These are phyloP conservation scores for Semicossyphus pulcher DNA, from an alignment of 2,113 vertebrate species.

Conservation along the genomic window DNA sequence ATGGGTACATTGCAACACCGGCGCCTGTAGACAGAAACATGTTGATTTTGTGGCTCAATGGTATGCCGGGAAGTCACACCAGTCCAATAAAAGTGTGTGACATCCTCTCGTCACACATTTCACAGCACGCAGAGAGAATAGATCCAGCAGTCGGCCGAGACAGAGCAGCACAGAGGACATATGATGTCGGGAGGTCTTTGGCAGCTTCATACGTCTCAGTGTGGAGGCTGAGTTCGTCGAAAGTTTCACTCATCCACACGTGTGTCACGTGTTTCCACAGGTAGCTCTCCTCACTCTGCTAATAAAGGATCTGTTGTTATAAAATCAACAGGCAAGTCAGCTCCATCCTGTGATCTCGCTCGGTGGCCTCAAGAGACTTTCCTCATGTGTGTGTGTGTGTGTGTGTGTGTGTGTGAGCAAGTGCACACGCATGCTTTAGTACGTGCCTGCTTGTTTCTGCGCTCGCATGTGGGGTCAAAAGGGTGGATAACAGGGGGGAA, in stretches of 20 bases:
- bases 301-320: conserved; percentile 40
- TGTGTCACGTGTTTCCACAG: conserved; percentile 10
- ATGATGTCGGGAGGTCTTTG: not conserved
- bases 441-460: conserved; percentile 24
- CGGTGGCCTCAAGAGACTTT: conserved; percentile 40
- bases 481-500: conserved; percentile 62
- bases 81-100: not conserved
- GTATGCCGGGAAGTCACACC: conserved; percentile 7
- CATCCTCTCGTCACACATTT: not conserved
- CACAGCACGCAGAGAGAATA: conserved; percentile 9
- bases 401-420: not conserved
- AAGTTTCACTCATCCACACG: not conserved
- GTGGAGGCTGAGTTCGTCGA: not conserved
- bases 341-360: conserved; percentile 47
- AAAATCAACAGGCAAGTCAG: conserved; percentile 58
- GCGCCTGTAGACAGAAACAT: conserved; percentile 9
- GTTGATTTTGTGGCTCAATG: conserved; percentile 14
- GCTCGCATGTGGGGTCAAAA: conserved; percentile 61
- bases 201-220: not conserved
- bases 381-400: conserved; percentile 4
- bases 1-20: not conserved
- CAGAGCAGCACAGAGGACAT: not conserved
- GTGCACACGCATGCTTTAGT: not conserved
- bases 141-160: conserved; percentile 23
- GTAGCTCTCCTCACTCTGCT: conserved; percentile 27